Base-by-base conservation (phyloP, 2,797 vertebrate species). In the Coranthus polyacanthus region DNA sequence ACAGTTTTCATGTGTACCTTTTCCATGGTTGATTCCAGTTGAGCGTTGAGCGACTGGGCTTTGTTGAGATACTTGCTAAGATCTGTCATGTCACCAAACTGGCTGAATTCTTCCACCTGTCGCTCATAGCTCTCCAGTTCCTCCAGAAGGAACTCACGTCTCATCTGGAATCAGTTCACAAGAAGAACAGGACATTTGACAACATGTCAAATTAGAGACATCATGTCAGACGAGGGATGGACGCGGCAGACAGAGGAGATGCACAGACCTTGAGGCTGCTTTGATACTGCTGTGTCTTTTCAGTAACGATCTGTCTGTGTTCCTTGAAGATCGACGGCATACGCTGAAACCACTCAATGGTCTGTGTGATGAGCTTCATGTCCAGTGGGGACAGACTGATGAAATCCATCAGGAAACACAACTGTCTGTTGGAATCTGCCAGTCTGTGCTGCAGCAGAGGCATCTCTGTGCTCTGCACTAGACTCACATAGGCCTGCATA, bases 281-380 rank as follows among this genome's bases (percentile, higher is more conserved):
- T 86, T 97, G 95, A 78, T 94, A 96, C 41, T 94, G 92, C 26
- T 91, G 81, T 1, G 90, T 94, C 84, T 94, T 97, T 37, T 94
- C 92, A 43, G 74, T 52, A 17, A 92, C 29, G 11, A 97, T 97
- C 58, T 92, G 92, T 16, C 67, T 77, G 79, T 97, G 94, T 42
- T 95, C 90, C 5, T 94, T 89, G 68, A 98, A 96, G 80, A 96
- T 86, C 11, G 75, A 91, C n/a, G 94, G 93, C 94, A 97, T 96
- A 26, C 93, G 90, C n/a, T 72, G 53, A 15, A 92, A 79, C 95
- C 95, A 96, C 22, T 95, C 95, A 69, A 95, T 92, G 57, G 94
- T 91, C 57, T 75, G 82, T 39, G 90, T 87, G 82, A 95, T 96
- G 20, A 95, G 89, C 21, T 82, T 84, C 60, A 95, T 93, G 69